phyloP scores from a whole-genome alignment of 1,140 invertebrate genomes.

The Cherax destructor region DNA sequence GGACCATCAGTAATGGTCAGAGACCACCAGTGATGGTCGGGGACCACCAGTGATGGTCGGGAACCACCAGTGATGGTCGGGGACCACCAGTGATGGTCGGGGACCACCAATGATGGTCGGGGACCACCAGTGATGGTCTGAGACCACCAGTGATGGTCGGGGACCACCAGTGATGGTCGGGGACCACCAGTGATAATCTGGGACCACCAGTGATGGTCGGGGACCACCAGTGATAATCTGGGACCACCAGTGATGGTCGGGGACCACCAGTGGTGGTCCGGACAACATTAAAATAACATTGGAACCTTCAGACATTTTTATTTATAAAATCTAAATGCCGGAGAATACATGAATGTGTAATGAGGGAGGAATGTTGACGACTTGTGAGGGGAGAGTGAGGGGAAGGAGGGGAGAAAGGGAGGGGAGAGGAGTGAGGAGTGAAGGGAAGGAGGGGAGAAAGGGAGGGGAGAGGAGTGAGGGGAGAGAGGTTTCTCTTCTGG shows the following conservation, averaged over 20 bases:
- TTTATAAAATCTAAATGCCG: slow-evolving; percentile 46
- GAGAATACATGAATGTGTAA: slow-evolving; percentile 47
- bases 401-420: not conserved
- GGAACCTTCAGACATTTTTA: slow-evolving; percentile 41
- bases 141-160: not conserved
- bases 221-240: not conserved
- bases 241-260: not conserved
- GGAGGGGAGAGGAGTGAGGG: not conserved
- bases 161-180: not conserved
- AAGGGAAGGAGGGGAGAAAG: not conserved
- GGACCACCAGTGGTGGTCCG: not conserved
- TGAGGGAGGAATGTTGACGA: not conserved
- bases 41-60: not conserved
- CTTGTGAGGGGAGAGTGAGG: not conserved
- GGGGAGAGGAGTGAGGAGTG: not conserved
- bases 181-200: too few species aligned
- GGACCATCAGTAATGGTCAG: not conserved
- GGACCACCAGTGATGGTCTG: not conserved
- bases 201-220: not conserved
- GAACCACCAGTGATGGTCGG: not conserved
- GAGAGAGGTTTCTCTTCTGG: not conserved
- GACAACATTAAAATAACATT: slow-evolving; percentile 48
- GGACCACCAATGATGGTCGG: not conserved
- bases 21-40: not conserved
- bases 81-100: not conserved